These are phyloP conservation scores for Homarus americanus DNA, from an alignment of 1,140 invertebrate species.

Conservation along the genomic window DNA sequence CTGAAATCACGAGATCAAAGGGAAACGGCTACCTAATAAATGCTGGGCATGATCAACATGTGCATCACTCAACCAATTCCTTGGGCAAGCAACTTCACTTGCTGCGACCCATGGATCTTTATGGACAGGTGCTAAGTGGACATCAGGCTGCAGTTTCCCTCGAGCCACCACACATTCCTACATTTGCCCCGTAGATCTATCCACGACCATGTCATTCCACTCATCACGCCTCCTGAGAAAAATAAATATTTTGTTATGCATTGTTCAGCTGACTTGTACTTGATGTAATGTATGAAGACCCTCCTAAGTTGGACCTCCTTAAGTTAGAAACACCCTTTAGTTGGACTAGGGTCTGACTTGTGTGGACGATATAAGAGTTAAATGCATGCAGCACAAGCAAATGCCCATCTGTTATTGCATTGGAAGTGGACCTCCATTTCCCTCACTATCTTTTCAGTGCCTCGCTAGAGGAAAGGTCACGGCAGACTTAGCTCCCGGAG, in stretches of 20 bases:
- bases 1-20: neutral
- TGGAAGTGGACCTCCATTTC: too few relatives aligned
- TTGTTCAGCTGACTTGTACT: neutral
- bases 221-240: neutral
- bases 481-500: too few relatives aligned
- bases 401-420: too few relatives aligned
- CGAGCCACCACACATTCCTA: neutral
- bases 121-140: neutral
- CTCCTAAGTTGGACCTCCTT: too few relatives aligned
- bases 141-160: neutral
- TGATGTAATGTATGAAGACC: neutral
- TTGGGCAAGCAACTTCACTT: neutral
- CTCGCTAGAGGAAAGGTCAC: too few relatives aligned
- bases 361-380: too few relatives aligned
- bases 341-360: too few relatives aligned
- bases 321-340: too few relatives aligned
- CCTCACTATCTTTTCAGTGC: too few relatives aligned
- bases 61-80: neutral
- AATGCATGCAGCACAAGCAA: too few relatives aligned
- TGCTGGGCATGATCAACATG: slow-evolving; percentile 22
- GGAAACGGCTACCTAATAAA: slow-evolving; percentile 13
- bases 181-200: neutral
- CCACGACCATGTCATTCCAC: neutral
- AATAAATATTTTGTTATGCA: neutral
- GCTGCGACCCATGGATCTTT: neutral